Evolutionary conservation across 2,888 invertebrate genomes (phyloP), one percentile per base, ranked within the genome.

Genomic region (Caenorhabditis wallacei): DNA sequence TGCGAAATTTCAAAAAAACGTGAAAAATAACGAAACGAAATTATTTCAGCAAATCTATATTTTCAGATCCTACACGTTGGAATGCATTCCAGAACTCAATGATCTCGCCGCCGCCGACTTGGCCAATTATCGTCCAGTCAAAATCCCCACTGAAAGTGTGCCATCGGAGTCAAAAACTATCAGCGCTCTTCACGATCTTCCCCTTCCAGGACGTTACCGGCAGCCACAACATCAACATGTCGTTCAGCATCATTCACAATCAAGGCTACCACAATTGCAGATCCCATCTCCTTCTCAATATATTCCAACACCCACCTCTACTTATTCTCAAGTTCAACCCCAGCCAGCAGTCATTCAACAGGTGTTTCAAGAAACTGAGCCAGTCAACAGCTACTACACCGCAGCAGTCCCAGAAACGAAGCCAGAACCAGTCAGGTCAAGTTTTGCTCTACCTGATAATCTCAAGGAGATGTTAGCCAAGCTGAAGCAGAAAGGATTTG

Each of bases 401-500:
- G n/a, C 53, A 1, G 46, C 54, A 3, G 43, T 24, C 11, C 18
- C 61, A 40, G 37, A 8, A 3, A 18, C 13, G 35, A 18, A 37
- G 26, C 46, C 40, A 40, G 40, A 40, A 11, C 40, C 40, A 26
- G 24, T 63, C 61, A 4, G 18, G 8, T n/a, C 51, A 7, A 22
- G 18, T 11, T 26, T 59, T 20, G 64, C 63, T 40, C 20, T 80
- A 0, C 80, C 80, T 2, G 26, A 57, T 0, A 71, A 59, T 8
- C 22, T 80, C 1, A 71, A 57, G 18, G 43, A 43, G 2, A 72
- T 80, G 66, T 18, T 80, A 16, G 24, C 13, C 3, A 13, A 72
- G 40, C 22, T 80, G 3, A 80, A 72, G 30, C 37, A 40, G 11
- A 80, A 59, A 22, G 79, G 70, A 46, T 37, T 63, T 2, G 48